These are phyloP conservation scores for Crotalus helleri DNA, from an alignment of 2,113 vertebrate genomes.

Conservation along the genomic window DNA sequence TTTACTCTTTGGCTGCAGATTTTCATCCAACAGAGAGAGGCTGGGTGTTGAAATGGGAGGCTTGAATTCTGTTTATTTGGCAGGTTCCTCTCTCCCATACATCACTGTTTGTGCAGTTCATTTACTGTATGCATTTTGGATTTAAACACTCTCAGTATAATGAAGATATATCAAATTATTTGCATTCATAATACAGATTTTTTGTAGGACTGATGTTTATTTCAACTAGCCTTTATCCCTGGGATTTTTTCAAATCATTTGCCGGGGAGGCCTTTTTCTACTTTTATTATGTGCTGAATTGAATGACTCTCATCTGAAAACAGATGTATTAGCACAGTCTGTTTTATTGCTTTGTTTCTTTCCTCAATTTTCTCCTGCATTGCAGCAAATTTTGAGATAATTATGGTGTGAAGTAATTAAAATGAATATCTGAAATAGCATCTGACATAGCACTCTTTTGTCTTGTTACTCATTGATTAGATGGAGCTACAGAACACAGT, in stretches of 20 bases:
- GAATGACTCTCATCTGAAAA: conserved; percentile 55
- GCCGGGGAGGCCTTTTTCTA: conserved; percentile 50
- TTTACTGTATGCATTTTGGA: conserved; percentile 53
- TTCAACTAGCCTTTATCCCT: conserved; percentile 44
- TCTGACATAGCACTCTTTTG: conserved; percentile 48
- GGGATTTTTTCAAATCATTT: conserved; percentile 61
- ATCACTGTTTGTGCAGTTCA: conserved; percentile 51
- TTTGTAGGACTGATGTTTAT: conserved; percentile 46
- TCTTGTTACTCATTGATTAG: conserved; percentile 57
- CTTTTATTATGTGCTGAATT: conserved; percentile 47
- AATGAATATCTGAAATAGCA: conserved; percentile 58
- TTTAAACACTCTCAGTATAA: conserved; percentile 48
- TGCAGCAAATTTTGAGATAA: conserved; percentile 40
- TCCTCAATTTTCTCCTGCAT: conserved; percentile 46
- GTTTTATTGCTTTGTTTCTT: conserved; percentile 50
- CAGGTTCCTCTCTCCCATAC: conserved; percentile 42
- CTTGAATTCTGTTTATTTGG: conserved; percentile 63
- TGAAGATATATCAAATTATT: conserved; percentile 62
- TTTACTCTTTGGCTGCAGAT: conserved; percentile 63
- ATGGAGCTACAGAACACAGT: conserved; percentile 24
- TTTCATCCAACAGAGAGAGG: conserved; percentile 50
- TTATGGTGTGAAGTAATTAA: conserved; percentile 59
- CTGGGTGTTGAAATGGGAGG: conserved; percentile 12
- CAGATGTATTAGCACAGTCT: conserved; percentile 58
- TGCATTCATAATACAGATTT: conserved; percentile 40